These are phyloP conservation scores for Amphipyra tragopoginis DNA, from an alignment of 2,888 invertebrate genomes.

Conservation along the genomic window DNA sequence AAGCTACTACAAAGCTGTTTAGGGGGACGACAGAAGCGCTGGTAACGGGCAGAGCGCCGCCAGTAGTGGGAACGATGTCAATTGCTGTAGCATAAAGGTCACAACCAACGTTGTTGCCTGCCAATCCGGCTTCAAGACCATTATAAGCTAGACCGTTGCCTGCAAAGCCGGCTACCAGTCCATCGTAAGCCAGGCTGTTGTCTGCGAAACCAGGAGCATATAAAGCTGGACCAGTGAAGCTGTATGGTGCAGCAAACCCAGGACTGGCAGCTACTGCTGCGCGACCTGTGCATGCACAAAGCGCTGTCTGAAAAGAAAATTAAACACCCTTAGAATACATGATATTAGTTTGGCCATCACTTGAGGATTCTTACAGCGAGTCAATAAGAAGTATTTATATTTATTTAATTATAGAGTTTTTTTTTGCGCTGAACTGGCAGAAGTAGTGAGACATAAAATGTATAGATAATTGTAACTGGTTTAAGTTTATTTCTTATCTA, in stretches of 20 bases:
- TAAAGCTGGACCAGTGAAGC: slow-evolving; percentile 5
- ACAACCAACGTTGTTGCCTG: not conserved
- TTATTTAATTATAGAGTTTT: too few relatives aligned
- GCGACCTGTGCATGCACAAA: slow-evolving; percentile 31
- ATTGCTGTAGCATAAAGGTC: slow-evolving; percentile 25
- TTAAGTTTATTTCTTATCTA: too few relatives aligned
- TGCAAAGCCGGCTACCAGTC: slow-evolving; percentile 8
- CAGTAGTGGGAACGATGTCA: slow-evolving; percentile 32
- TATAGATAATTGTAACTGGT: too few relatives aligned
- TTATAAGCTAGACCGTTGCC: slow-evolving; percentile 4
- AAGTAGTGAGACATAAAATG: too few relatives aligned
- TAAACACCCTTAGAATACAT: not conserved
- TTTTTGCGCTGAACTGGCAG: too few relatives aligned
- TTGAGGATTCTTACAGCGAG: too few relatives aligned
- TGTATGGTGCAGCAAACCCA: slow-evolving; percentile 12
- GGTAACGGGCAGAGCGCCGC: slow-evolving; percentile 36
- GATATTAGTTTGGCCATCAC: too few relatives aligned
- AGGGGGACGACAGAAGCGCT: slow-evolving; percentile 40
- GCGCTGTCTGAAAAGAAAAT: slow-evolving; percentile 36
- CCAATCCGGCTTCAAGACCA: slow-evolving; percentile 10
- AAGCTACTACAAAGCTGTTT: slow-evolving; percentile 25
- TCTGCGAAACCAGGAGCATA: slow-evolving; percentile 12
- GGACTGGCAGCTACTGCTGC: not conserved
- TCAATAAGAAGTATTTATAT: too few relatives aligned
- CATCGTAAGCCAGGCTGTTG: not conserved